Evolutionary conservation across 1,140 invertebrate species (phyloP), one percentile per base, ranked within the genome.

Genomic region (Helicoverpa armigera): DNA sequence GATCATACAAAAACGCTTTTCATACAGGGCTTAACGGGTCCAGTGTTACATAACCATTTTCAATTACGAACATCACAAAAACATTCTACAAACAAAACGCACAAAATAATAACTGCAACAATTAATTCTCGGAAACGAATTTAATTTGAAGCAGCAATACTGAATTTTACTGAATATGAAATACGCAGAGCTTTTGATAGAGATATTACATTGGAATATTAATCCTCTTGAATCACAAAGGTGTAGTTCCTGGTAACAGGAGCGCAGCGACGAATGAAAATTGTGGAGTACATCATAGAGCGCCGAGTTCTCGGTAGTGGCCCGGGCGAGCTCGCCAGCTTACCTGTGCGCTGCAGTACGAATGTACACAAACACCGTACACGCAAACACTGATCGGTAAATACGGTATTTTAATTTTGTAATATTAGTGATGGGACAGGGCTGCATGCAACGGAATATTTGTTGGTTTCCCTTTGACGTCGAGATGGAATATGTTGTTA

Each of bases 341-440:
- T 10, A 43, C 3, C n/a, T 16, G 63, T 10, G n/a, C 35, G n/a
- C 16, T 18, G 16, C 56, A 23, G 5, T 58, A 58, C 11, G 18
- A 18, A 18, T 18, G 13, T 9, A 51, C 18, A 50, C 11, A 29
- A 29, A 70, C 50, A 70, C 35, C 31, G 61, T 35, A 31, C 61
- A 65, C 29, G 23, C 67, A 53, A 53, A 70, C 18, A 70, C 16
- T 70, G 14, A 53, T 70, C 67, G 53, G 67, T 70, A 70, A 70
- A 70, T 70, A 53, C 67, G 48, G 61, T 70, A 70, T 70, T 70
- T 23, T 18, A 70, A 70, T 70, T 70, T 70, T 29, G 67, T 43
- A 53, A 70, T 70, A 53, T 70, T 70, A 31, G 50, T 70, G 67
- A 11, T 14, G 18, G 18, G 48, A 70, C 67, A 70, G 67, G 67